phyloP scores from a whole-genome alignment of 2,888 invertebrate genomes.

The Automeris io region DNA sequence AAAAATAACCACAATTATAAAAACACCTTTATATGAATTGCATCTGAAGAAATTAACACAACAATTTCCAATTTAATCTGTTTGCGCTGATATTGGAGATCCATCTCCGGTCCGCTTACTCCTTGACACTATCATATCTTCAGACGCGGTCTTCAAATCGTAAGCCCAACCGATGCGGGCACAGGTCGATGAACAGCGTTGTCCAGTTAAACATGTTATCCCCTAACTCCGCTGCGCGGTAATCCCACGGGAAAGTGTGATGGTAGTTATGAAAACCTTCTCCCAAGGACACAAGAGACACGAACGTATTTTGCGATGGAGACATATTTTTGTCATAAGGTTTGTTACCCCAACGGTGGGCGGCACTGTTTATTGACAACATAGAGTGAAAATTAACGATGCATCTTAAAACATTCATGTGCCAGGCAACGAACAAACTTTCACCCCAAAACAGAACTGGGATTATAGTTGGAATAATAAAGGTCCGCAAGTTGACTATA shows the following conservation, averaged over 20 bases:
- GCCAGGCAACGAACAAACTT: conserved; percentile 36
- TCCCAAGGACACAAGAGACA: conserved; percentile 19
- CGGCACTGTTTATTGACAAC: conserved; percentile 66
- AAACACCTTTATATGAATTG: too few relatives aligned
- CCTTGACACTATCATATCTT: conserved; percentile 14
- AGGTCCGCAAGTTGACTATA: not conserved
- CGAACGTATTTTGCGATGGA: conserved; percentile 17
- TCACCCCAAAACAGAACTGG: conserved; percentile 68
- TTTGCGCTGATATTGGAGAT: too few relatives aligned
- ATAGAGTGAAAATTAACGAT: conserved; percentile 44
- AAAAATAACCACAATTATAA: too few relatives aligned
- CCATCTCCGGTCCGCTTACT: conserved; percentile 18
- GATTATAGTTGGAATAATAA: not conserved
- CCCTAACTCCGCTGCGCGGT: conserved; percentile 27
- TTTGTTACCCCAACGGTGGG: conserved; percentile 62
- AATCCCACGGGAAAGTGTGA: too few relatives aligned
- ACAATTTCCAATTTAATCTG: too few relatives aligned
- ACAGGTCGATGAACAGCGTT: conserved; percentile 22
- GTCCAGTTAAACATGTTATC: conserved; percentile 5
- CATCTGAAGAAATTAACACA: too few relatives aligned
- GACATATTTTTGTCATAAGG: conserved; percentile 42
- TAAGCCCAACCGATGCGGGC: conserved; percentile 26
- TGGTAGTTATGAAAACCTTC: conserved; percentile 35
- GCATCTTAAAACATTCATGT: conserved; percentile 63
- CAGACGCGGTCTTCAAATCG: conserved; percentile 19